phyloP scores from a whole-genome alignment of 2,888 invertebrate genomes.

The Catocala nupta region DNA sequence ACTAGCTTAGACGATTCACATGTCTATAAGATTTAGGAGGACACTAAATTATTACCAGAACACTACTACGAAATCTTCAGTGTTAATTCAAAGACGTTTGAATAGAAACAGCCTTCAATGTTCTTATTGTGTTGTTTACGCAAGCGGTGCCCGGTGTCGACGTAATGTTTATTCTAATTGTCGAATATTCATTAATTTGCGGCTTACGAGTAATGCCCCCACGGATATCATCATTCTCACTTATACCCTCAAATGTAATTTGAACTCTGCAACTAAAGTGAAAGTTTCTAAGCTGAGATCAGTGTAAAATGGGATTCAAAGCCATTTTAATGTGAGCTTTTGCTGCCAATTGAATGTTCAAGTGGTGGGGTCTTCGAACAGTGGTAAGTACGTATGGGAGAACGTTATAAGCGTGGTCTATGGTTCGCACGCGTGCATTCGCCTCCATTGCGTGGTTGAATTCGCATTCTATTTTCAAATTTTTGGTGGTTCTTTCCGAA shows the following conservation, averaged over 20 bases:
- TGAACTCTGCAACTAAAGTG: constrained; percentile 31
- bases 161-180: constrained; percentile 67
- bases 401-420: constrained; percentile 56
- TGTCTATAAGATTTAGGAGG: constrained; percentile 43
- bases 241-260: constrained; percentile 30
- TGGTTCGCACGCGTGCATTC: constrained; percentile 59
- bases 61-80: constrained; percentile 47
- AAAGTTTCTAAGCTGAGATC: constrained; percentile 28
- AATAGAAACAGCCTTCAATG: constrained; percentile 64
- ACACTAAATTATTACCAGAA: constrained; percentile 43
- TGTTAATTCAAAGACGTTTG: constrained; percentile 58
- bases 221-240: constrained; percentile 40
- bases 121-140: constrained; percentile 69
- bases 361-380: constrained; percentile 31
- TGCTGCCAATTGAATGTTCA: constrained; percentile 30
- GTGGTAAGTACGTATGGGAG: constrained; percentile 51
- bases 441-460: constrained; percentile 54
- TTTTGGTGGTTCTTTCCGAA: constrained; percentile 47
- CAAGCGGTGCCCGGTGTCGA: constrained; percentile 58
- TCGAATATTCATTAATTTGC: constrained; percentile 74
- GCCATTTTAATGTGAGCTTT: constrained; percentile 29
- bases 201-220: constrained; percentile 62
- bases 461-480: constrained; percentile 53
- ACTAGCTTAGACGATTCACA: constrained; percentile 32
- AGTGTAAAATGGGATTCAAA: constrained; percentile 13